Conservation (phyloP, 1,140 invertebrate genomes). For the Hesperophylax magnus region DNA sequence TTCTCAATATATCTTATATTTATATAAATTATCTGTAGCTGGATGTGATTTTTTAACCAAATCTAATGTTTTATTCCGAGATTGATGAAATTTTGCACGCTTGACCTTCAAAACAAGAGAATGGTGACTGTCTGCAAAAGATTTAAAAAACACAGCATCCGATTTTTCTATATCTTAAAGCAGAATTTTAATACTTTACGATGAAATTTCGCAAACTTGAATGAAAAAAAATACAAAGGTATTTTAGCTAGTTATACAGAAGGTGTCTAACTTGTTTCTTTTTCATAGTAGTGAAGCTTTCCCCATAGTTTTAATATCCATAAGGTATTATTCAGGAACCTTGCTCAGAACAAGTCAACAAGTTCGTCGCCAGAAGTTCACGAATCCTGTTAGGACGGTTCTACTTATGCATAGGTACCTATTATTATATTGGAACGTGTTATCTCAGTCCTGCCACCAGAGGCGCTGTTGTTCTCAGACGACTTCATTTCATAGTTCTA, state of each 20-base stretch:
- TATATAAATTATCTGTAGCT: too few relatives aligned
- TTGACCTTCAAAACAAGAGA: background rate
- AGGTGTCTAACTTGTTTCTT: too few relatives aligned
- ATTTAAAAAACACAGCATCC: too few relatives aligned
- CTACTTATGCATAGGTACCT: background rate
- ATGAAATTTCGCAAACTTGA: too few relatives aligned
- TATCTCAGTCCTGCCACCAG: background rate
- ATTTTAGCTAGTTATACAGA: too few relatives aligned
- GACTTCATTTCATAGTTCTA: background rate
- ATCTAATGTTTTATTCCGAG: background rate
- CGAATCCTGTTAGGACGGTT: constrained; percentile 4
- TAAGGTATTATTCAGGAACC: background rate
- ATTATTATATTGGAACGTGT: too few relatives aligned
- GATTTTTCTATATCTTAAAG: too few relatives aligned
- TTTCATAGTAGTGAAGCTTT: too few relatives aligned
- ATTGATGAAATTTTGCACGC: background rate
- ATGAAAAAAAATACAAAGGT: too few relatives aligned
- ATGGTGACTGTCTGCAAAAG: background rate
- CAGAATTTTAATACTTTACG: too few relatives aligned
- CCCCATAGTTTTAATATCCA: too few relatives aligned
- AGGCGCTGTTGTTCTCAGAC: background rate
- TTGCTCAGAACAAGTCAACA: background rate
- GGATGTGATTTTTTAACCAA: background rate
- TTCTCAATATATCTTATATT: too few relatives aligned
- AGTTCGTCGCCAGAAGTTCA: constrained; percentile 16